These are phyloP conservation scores for Mycetomoellerius zeteki DNA, from an alignment of 1,140 invertebrate species.

Conservation along the genomic window DNA sequence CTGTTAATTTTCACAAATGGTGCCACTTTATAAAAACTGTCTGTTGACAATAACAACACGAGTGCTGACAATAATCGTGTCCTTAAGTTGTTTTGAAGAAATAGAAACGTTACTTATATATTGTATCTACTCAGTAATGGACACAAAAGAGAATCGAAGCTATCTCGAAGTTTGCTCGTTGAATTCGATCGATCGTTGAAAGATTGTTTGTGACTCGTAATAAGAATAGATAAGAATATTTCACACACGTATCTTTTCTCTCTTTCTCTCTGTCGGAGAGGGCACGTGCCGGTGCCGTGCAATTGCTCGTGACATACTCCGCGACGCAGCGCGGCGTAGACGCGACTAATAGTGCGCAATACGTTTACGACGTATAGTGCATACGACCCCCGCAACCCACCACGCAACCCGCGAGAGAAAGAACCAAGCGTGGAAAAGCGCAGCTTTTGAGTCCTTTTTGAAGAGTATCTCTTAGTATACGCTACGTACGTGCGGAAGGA, in stretches of 20 bases:
- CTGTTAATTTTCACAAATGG: background rate
- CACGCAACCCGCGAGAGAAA: too few species aligned
- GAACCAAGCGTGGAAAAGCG: background rate
- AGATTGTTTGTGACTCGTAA: background rate
- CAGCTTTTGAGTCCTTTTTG: background rate
- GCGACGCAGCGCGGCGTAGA: too few species aligned
- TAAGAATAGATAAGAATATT: too few species aligned
- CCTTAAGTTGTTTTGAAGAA: background rate
- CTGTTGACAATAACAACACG: background rate
- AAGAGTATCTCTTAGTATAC: slow-evolving; percentile 10
- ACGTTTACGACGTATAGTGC: background rate
- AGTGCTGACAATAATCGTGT: background rate
- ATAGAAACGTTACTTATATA: too few species aligned
- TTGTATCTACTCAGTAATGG: background rate
- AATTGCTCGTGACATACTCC: too few species aligned
- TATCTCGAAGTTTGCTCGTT: too few species aligned
- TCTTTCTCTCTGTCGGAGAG: too few species aligned
- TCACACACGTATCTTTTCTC: too few species aligned
- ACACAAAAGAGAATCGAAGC: background rate
- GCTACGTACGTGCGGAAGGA: slow-evolving; percentile 2
- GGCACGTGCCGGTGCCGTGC: too few species aligned
- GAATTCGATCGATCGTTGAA: too few species aligned
- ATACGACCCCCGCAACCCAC: too few species aligned
- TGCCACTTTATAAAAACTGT: background rate
- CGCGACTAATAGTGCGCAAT: background rate